These are phyloP conservation scores for rabbit (Oryctolagus cuniculus) DNA, from an alignment of 2,113 vertebrate species.

Conservation along the genomic window DNA sequence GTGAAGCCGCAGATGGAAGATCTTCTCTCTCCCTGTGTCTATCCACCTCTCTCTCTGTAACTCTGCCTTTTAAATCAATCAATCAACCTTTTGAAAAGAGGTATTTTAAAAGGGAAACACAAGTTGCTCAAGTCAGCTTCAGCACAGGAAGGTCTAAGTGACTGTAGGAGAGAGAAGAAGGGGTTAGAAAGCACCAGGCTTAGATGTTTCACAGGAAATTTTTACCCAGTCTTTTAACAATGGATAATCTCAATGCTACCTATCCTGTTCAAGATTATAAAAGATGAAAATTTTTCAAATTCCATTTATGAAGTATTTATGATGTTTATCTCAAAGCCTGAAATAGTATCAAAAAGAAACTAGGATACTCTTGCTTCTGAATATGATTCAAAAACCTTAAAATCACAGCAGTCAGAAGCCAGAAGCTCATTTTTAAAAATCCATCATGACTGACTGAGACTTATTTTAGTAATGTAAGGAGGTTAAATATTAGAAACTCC, in stretches of 20 bases:
- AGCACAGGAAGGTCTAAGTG: neutral
- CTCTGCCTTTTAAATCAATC: no score
- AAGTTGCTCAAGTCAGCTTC: neutral
- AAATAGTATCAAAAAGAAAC: neutral
- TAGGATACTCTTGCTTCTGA: neutral
- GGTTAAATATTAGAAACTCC: neutral
- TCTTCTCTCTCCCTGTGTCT: no score
- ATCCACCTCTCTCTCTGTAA: no score
- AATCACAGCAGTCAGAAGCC: neutral
- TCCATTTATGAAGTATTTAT: neutral
- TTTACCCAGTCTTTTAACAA: neutral
- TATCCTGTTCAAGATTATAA: neutral
- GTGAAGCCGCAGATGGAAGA: no score
- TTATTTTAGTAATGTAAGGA: neutral
- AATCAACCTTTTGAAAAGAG: neutral
- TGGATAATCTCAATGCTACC: neutral
- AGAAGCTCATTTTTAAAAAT: neutral
- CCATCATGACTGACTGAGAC: neutral
- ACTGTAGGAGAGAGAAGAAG: neutral
- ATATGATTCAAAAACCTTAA: neutral
- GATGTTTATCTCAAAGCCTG: neutral
- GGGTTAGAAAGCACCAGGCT: neutral
- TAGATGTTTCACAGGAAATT: neutral
- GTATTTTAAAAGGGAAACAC: neutral
- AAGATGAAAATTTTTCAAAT: neutral